These are phyloP conservation scores for Oncorhynchus keta DNA, from an alignment of 2,113 vertebrate genomes.

Conservation along the genomic window DNA sequence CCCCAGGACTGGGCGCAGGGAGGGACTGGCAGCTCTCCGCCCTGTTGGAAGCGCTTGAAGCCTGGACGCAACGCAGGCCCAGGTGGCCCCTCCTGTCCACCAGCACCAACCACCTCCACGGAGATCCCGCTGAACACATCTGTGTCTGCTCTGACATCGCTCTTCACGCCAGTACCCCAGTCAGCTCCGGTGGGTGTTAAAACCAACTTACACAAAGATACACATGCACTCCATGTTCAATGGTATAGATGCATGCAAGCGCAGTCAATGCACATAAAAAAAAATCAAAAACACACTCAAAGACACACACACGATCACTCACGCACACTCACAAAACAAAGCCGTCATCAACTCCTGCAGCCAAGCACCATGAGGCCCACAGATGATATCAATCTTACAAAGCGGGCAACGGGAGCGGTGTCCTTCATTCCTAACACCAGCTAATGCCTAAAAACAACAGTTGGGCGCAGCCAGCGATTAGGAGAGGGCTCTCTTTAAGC, in stretches of 20 bases:
- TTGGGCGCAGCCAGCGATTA: conserved; percentile 33
- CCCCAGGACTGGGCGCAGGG: background rate
- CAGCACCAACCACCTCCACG: background rate
- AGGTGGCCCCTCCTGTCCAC: conserved; percentile 24
- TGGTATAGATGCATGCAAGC: background rate
- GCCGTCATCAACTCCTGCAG: conserved; percentile 27
- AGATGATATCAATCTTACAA: conserved; percentile 35
- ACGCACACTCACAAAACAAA: background rate
- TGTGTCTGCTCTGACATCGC: conserved; percentile 40
- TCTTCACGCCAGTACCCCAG: conserved; percentile 21
- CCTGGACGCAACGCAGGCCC: conserved; percentile 9
- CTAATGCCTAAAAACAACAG: conserved; percentile 64
- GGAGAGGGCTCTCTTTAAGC: conserved; percentile 30
- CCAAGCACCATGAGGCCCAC: conserved; percentile 22
- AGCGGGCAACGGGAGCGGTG: conserved; percentile 15
- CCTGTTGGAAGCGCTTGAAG: background rate
- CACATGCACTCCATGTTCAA: background rate
- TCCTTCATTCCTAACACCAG: conserved; percentile 37
- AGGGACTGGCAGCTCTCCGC: conserved; percentile 12
- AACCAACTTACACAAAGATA: background rate
- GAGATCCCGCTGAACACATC: conserved; percentile 27
- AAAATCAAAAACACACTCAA: background rate
- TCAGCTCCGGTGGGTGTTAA: conserved; percentile 33
- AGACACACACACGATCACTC: no score
- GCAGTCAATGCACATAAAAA: background rate